Evolutionary conservation across 1,140 invertebrate genomes (phyloP).

Genomic region (Eueides isabella): DNA sequence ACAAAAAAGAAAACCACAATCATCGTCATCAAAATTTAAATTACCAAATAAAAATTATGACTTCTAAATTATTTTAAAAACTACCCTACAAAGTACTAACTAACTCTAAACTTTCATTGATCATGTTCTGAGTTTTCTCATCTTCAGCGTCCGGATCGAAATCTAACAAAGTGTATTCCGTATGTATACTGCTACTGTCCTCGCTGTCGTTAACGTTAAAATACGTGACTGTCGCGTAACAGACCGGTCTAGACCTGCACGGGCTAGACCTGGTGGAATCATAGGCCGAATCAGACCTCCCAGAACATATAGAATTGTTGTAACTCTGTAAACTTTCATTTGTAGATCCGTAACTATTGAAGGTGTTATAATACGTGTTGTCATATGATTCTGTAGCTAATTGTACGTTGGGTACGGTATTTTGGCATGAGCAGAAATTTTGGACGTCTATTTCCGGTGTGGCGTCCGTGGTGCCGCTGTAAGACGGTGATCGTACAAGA

Average conservation of each 20-base stretch:
- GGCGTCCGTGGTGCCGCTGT: slow-evolving; percentile 69
- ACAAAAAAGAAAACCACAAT: not conserved
- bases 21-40: not conserved
- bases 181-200: slow-evolving; percentile 72
- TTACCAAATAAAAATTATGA: not conserved
- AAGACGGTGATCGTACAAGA: slow-evolving; percentile 60
- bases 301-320: slow-evolving; percentile 20
- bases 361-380: slow-evolving; percentile 56
- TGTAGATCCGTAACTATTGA: slow-evolving; percentile 47
- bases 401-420: slow-evolving; percentile 53
- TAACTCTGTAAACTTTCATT: slow-evolving; percentile 36
- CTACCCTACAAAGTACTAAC: slow-evolving; percentile 66
- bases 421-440: slow-evolving; percentile 63
- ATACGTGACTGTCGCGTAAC: slow-evolving; percentile 71
- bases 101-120: slow-evolving; percentile 71
- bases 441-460: slow-evolving; percentile 66
- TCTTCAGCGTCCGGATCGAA: slow-evolving; percentile 59
- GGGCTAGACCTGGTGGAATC: slow-evolving; percentile 66
- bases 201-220: slow-evolving; percentile 74
- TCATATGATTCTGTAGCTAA: slow-evolving; percentile 54
- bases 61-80: not conserved
- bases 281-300: slow-evolving; percentile 66
- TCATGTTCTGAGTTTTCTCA: slow-evolving; percentile 68
- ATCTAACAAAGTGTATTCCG: slow-evolving; percentile 70
- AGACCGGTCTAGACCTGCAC: slow-evolving; percentile 50